Conservation (phyloP, 1,140 invertebrate genomes). For the Babylonia areolata region DNA sequence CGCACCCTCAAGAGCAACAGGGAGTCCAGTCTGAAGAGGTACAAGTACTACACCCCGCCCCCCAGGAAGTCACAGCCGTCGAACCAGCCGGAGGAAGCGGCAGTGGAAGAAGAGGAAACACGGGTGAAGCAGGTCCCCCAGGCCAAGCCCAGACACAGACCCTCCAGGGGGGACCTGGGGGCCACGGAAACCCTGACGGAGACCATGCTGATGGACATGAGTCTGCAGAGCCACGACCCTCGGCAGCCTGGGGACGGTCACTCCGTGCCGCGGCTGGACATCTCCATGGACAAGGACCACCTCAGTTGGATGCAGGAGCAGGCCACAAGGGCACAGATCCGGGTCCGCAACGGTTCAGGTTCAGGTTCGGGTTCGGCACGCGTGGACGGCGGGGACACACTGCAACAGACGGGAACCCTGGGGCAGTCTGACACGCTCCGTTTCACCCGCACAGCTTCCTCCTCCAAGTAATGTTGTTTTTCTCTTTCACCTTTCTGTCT, state of each 20-base stretch:
- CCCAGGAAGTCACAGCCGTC: conserved; percentile 26
- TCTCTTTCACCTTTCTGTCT: background rate
- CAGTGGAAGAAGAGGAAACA: background rate
- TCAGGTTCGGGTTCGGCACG: background rate
- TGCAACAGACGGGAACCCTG: conserved; percentile 53
- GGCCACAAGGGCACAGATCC: conserved; percentile 59
- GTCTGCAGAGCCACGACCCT: conserved; percentile 69
- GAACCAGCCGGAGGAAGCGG: background rate
- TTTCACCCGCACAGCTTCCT: conserved; percentile 32
- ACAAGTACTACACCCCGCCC: conserved; percentile 71
- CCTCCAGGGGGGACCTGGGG: conserved; percentile 5
- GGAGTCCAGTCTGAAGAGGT: conserved; percentile 67
- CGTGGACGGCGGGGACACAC: conserved; percentile 50
- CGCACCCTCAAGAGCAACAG: conserved; percentile 69
- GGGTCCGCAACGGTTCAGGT: conserved; percentile 49
- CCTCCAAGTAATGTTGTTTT: conserved; percentile 26
- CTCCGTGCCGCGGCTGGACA: conserved; percentile 69
- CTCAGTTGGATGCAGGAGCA: conserved; percentile 72
- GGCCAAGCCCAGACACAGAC: conserved; percentile 11
- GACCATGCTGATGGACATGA: conserved; percentile 70
- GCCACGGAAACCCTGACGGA: conserved; percentile 50
- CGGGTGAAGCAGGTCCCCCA: background rate
- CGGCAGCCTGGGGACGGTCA: conserved; percentile 41
- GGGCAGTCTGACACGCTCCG: conserved; percentile 56
- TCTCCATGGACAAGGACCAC: conserved; percentile 73